Percentiles rank a stretch among this genome's conserved stretches.
Conservation (phyloP, 2,888 invertebrate genomes). For the Trichogramma evanescens region DNA sequence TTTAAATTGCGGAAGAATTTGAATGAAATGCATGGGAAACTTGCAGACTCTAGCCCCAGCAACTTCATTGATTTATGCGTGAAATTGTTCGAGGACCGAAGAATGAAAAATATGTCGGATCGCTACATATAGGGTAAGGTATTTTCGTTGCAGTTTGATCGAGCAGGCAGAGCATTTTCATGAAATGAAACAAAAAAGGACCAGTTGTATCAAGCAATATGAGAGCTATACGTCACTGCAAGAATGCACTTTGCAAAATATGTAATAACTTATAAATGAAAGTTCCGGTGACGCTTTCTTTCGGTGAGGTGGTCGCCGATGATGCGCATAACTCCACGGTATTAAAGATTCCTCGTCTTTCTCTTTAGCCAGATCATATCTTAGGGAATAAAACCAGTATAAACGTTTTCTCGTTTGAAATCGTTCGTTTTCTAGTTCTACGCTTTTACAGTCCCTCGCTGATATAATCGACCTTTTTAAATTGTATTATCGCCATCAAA, state of each 20-base stretch:
- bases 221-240: not conserved
- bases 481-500: not conserved
- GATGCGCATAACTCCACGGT: constrained; percentile 18
- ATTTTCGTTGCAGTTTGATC: too few relatives aligned
- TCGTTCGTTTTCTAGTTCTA: constrained; percentile 7
- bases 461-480: not conserved
- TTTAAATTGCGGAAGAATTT: too few relatives aligned
- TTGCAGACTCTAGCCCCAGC: too few relatives aligned
- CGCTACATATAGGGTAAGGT: too few relatives aligned
- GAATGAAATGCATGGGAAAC: too few relatives aligned
- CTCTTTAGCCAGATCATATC: not conserved
- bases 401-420: too few relatives aligned
- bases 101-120: too few relatives aligned
- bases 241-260: constrained; percentile 27
- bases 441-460: too few relatives aligned
- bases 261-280: constrained; percentile 32
- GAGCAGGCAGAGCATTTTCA: too few relatives aligned
- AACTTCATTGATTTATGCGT: too few relatives aligned
- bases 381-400: not conserved
- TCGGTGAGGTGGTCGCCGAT: not conserved
- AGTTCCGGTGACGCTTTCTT: constrained; percentile 25
- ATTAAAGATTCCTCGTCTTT: constrained; percentile 21
- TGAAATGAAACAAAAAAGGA: not conserved
- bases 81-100: too few relatives aligned
- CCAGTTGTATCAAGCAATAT: not conserved